phyloP scores from a whole-genome alignment of 2,113 vertebrate genomes.

The Hyla sarda region DNA sequence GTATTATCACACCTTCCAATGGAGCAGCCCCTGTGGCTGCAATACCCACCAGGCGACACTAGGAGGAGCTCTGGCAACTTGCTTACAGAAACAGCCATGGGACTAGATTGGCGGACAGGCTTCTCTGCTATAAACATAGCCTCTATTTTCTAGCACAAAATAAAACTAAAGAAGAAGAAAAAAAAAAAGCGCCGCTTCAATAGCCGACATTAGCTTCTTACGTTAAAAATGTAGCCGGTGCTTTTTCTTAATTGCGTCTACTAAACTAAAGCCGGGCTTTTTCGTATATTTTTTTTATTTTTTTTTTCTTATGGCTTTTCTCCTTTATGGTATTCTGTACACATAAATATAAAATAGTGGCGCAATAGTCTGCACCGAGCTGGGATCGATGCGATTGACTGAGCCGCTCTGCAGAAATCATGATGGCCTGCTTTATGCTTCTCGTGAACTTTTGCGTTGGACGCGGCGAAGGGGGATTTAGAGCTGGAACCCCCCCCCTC shows the following conservation, averaged over 20 bases:
- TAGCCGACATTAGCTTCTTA: constrained; percentile 13
- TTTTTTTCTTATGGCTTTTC: neutral
- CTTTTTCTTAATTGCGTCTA: constrained; percentile 18
- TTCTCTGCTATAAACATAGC: constrained; percentile 25
- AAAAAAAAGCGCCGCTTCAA: neutral
- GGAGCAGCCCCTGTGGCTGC: constrained; percentile 52
- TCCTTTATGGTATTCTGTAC: neutral
- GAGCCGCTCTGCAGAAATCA: constrained; percentile 9
- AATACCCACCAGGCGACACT: constrained; percentile 55
- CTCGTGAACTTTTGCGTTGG: neutral
- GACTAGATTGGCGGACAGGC: neutral
- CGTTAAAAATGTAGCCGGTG: constrained; percentile 7
- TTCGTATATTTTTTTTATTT: too few species aligned
- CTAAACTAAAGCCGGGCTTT: neutral
- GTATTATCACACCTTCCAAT: constrained; percentile 62
- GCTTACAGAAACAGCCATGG: constrained; percentile 11
- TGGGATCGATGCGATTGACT: constrained; percentile 57
- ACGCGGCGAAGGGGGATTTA: neutral
- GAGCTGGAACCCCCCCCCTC: neutral
- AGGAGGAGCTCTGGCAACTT: constrained; percentile 70
- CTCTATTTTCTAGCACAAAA: constrained; percentile 40
- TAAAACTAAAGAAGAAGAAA: constrained; percentile 28
- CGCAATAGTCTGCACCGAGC: constrained; percentile 56
- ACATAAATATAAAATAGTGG: constrained; percentile 28
- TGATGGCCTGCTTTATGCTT: constrained; percentile 46